Base-by-base conservation (phyloP, 2,113 vertebrate species). In the Lepidothrix coronata region DNA sequence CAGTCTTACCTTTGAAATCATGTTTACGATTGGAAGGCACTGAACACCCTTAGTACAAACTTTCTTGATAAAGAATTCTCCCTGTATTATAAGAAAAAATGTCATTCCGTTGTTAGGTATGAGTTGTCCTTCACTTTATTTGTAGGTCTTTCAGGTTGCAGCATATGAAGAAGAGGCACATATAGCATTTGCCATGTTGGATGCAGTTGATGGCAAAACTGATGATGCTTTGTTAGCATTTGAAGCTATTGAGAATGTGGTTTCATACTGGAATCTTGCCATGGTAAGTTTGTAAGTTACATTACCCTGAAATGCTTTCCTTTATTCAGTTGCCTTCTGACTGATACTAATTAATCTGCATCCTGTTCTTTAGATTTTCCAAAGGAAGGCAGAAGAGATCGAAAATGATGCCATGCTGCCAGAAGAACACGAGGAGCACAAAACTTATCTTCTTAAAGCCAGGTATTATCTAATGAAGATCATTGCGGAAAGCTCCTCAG, bases 261-360 rank as follows among this genome's bases (percentile, higher is more conserved):
- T 98, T 68, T 99, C 99, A 16, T 97, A 98, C 37, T 99, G 99
- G 99, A 98, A 99, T 98, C 98, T 99, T 97, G 99, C 99, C 3
- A 76, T 98, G 98, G 99, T 99, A 98, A 96, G 97, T 94, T 51
- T 65, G 25, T 59, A 41, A 88, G 30, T 30, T 43, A 44, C 18
- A 6, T 72, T 84, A 55, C n/a, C 68, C 22, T 2, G 7, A 46
- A 44, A 51, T n/a, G 9, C n/a, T 67, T 85, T 72, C n/a, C 44
- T 74, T 75, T 59, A 39, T 14, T 80, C 11, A 16, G 22, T 88
- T 96, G 33, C 46, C 5, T 86, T 97, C 80, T 43, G 28, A 57
- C 39, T 49, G 24, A 41, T 74, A 7, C 9, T 76, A 17, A 48
- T 54, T n/a, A 37, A 67, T 54, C 52, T 85, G 31, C 5, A 8